phyloP scores from a whole-genome alignment of 2,113 vertebrate genomes.

The Muntiacus muntjak region DNA sequence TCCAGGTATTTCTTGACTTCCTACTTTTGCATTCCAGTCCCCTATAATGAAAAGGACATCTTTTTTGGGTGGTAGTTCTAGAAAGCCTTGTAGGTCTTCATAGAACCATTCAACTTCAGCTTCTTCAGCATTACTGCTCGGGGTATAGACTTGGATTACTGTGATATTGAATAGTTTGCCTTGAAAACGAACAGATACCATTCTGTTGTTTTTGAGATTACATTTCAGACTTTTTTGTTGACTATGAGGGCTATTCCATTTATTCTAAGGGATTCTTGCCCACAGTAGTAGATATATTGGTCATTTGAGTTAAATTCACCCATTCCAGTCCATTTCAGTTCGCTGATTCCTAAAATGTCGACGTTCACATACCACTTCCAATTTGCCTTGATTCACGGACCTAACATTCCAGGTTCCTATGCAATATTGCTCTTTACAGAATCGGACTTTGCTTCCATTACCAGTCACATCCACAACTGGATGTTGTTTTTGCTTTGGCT shows the following conservation, averaged over 20 bases:
- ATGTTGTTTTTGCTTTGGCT: neutral
- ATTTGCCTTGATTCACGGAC: neutral
- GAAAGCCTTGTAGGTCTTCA: neutral
- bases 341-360: neutral
- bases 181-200: neutral
- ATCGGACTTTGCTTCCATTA: neutral
- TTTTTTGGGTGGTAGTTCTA: neutral
- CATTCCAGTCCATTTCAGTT: neutral
- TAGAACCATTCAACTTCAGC: neutral
- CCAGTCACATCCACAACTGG: neutral
- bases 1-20: neutral
- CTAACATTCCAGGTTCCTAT: neutral
- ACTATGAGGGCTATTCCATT: neutral
- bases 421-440: neutral
- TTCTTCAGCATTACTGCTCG: neutral
- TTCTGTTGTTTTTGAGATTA: neutral
- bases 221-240: neutral
- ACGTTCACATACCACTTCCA: neutral
- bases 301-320: neutral
- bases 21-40: neutral
- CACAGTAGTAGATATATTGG: neutral
- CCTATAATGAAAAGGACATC: neutral
- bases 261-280: neutral
- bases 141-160: neutral
- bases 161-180: neutral